Evolutionary conservation across 1,140 invertebrate species (phyloP).

Genomic region (Calosoma granatense): DNA sequence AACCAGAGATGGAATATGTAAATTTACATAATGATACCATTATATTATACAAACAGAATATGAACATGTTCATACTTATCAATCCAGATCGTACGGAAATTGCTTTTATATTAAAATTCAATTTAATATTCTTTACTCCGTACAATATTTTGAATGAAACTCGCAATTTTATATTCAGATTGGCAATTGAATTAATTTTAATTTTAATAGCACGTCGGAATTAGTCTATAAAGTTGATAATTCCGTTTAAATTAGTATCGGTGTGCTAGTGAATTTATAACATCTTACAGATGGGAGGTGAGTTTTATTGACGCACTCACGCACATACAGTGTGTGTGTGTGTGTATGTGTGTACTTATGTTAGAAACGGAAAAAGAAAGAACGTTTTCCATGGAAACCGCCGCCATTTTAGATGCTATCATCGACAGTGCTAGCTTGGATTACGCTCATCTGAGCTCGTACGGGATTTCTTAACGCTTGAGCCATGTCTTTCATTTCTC

Average conservation of each 20-base stretch:
- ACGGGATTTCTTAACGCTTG: neutral
- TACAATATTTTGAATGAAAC: neutral
- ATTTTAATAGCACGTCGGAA: neutral
- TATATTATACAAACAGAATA: neutral
- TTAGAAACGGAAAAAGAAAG: too few species aligned
- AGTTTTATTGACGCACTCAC: neutral
- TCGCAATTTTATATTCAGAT: neutral
- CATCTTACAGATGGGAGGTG: too few species aligned
- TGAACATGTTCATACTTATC: neutral
- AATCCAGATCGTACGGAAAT: neutral
- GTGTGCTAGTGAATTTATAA: neutral
- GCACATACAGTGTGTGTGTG: neutral
- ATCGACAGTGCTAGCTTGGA: neutral
- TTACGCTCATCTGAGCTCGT: too few species aligned
- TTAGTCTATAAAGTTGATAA: constrained; percentile 1
- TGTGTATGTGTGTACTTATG: too few species aligned
- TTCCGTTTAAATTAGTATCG: neutral
- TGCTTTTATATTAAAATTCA: constrained; percentile 1
- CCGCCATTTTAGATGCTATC: neutral
- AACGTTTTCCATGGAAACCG: too few species aligned
- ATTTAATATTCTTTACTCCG: neutral
- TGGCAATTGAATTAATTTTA: constrained; percentile 7
- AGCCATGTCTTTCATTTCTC: constrained; percentile 6
- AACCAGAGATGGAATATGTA: too few species aligned
- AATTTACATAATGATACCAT: neutral